phyloP scores from a whole-genome alignment of 1,140 invertebrate genomes.

The Drosophila busckii region DNA sequence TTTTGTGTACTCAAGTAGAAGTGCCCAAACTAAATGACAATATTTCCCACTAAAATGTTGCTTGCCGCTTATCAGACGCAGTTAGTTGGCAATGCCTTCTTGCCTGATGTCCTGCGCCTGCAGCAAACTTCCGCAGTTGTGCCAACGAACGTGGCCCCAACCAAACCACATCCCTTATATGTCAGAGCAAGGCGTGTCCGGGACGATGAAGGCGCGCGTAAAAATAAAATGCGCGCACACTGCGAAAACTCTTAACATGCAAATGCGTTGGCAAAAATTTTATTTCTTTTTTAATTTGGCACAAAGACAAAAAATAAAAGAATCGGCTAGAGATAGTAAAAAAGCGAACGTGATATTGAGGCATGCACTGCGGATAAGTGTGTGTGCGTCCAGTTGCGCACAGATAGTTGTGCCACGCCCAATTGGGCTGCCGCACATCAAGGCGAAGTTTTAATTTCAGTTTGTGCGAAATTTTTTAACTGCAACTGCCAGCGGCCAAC shows the following conservation, averaged over 20 bases:
- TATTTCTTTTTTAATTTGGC: slow-evolving; percentile 72
- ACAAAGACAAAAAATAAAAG: slow-evolving; percentile 11
- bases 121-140: slow-evolving; percentile 55
- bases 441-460: slow-evolving; percentile 74
- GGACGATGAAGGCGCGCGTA: not conserved
- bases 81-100: slow-evolving; percentile 6
- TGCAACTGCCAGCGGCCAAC: not conserved
- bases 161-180: slow-evolving; percentile 51
- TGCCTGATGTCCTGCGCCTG: slow-evolving; percentile 26
- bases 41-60: too few relatives aligned
- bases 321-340: slow-evolving; percentile 5
- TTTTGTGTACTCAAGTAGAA: not conserved
- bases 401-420: slow-evolving; percentile 29
- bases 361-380: slow-evolving; percentile 64
- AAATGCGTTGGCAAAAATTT: slow-evolving; percentile 62
- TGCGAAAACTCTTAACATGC: slow-evolving; percentile 75
- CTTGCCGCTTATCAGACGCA: too few relatives aligned
- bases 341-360: slow-evolving; percentile 65
- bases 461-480: slow-evolving; percentile 56
- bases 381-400: slow-evolving; percentile 54
- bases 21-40: too few relatives aligned
- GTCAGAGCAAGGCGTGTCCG: slow-evolving; percentile 29
- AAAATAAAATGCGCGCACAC: slow-evolving; percentile 59
- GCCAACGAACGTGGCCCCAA: slow-evolving; percentile 4
- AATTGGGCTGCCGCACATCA: slow-evolving; percentile 28